Conservation (phyloP, 2,888 invertebrate species). For the Pristionchus entomophagus region DNA sequence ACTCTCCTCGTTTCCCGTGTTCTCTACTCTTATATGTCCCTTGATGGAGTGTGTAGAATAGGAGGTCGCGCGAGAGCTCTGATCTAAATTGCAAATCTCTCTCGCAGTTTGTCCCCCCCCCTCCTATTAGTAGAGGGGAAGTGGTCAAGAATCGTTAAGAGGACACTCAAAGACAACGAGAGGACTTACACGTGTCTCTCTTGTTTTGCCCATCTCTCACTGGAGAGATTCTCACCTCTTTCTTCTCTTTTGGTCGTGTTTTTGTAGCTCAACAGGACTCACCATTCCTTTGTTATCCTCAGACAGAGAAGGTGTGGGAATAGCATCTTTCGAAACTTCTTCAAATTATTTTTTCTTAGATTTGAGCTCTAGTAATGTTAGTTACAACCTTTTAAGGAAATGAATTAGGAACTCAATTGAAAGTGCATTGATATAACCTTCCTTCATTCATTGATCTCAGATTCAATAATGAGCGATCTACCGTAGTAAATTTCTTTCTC, state of each 20-base stretch:
- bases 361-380: too few species aligned
- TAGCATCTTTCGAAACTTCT: neutral
- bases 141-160: constrained; percentile 26
- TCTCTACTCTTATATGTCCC: neutral
- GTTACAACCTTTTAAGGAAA: too few species aligned
- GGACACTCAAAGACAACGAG: too few species aligned
- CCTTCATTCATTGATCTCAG: too few species aligned
- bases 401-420: too few species aligned
- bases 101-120: constrained; percentile 1
- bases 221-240: neutral
- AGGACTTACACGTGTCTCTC: neutral
- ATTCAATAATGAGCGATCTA: neutral
- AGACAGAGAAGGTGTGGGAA: neutral
- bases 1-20: neutral
- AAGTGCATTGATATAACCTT: neutral
- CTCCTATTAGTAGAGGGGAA: constrained; percentile 19
- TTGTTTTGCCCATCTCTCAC: neutral
- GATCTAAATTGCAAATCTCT: constrained; percentile 47
- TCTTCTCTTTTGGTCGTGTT: neutral
- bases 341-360: too few species aligned
- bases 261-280: too few species aligned
- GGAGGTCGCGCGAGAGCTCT: neutral
- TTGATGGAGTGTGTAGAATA: neutral
- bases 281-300: neutral
- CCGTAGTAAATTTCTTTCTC: neutral